phyloP scores from a whole-genome alignment of 2,797 vertebrate species.

The Yasuhikotakia modesta region DNA sequence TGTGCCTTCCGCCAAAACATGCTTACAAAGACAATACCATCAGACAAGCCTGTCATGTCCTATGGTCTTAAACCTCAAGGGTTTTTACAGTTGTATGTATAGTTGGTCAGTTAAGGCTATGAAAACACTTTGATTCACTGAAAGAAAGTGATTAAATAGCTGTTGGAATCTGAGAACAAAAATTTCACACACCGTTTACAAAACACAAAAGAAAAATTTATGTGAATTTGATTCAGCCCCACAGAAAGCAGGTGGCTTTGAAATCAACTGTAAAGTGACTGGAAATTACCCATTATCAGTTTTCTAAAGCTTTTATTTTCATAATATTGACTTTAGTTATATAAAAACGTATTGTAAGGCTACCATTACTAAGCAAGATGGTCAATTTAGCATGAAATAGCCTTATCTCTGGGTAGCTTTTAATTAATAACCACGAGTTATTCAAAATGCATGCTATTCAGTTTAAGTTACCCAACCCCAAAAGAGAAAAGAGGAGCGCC shows the following conservation, averaged over 20 bases:
- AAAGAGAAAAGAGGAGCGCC: slow-evolving; percentile 12
- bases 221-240: background rate
- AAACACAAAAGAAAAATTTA: background rate
- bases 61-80: slow-evolving; percentile 1
- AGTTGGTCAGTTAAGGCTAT: background rate
- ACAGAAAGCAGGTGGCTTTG: background rate
- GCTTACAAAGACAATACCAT: slow-evolving; percentile 46
- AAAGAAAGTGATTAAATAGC: background rate
- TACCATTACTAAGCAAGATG: slow-evolving; percentile 8
- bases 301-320: background rate
- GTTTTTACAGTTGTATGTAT: background rate
- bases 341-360: background rate
- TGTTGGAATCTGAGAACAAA: background rate
- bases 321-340: background rate
- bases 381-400: slow-evolving; percentile 35
- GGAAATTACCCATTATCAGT: background rate
- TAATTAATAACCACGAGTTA: slow-evolving; percentile 30
- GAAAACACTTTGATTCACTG: background rate
- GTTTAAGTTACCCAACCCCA: slow-evolving; percentile 3
- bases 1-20: slow-evolving; percentile 40
- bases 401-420: slow-evolving; percentile 15
- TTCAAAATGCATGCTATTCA: slow-evolving; percentile 13
- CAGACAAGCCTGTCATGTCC: slow-evolving; percentile 3
- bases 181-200: background rate
- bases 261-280: background rate